A percentile compares a stretch with the other conserved stretches of the same genome.
Evolutionary conservation across 1,140 invertebrate genomes (phyloP).

Genomic region (Apis florea): DNA sequence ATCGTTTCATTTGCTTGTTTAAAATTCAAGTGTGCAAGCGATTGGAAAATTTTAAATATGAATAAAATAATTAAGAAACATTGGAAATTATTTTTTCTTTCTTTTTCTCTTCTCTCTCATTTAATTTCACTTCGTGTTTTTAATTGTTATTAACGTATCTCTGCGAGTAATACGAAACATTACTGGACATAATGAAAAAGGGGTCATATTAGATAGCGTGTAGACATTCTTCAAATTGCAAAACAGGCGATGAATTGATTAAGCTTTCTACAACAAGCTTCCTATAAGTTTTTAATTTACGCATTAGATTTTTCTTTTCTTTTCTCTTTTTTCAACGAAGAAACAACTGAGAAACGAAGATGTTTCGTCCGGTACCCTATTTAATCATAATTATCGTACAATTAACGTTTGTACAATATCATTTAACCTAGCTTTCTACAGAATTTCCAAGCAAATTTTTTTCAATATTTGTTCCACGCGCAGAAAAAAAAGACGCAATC

Average conservation of each 20-base stretch:
- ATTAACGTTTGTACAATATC: neutral
- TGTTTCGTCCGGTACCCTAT: neutral
- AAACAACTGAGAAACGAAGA: neutral
- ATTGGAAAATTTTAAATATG: neutral
- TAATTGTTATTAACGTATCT: neutral
- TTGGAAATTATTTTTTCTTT: neutral
- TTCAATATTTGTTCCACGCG: too few species aligned
- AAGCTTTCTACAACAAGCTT: neutral
- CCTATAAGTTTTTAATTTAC: slow-evolving; percentile 21
- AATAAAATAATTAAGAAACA: too few species aligned
- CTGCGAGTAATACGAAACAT: neutral
- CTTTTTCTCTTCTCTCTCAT: too few species aligned
- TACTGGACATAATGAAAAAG: neutral
- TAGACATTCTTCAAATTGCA: slow-evolving; percentile 6
- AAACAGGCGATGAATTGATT: slow-evolving; percentile 1
- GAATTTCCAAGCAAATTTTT: too few species aligned
- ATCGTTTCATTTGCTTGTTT: too few species aligned
- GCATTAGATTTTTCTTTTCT: neutral
- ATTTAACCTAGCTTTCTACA: too few species aligned
- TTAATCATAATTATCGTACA: neutral
- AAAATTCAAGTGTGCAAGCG: too few species aligned
- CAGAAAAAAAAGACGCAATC: too few species aligned
- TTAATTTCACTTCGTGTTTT: neutral
- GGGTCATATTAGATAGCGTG: neutral
- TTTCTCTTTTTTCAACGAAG: neutral